Conservation (phyloP, 2,113 vertebrate genomes). For the Cisticola juncidis region DNA sequence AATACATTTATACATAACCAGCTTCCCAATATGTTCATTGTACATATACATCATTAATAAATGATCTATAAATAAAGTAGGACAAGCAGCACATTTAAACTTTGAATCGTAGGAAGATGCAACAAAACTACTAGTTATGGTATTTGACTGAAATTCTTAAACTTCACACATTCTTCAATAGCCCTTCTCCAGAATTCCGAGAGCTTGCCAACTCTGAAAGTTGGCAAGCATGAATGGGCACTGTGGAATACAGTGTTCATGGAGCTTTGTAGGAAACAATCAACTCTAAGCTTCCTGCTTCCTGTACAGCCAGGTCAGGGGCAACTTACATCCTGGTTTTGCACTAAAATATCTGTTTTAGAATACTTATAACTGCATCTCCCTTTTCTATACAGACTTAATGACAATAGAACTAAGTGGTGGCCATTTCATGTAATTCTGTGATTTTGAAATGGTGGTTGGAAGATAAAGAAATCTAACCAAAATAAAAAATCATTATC, state of each 20-base stretch:
- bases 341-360: not conserved
- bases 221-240: not conserved
- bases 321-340: not conserved
- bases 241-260: not conserved
- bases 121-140: not conserved
- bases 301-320: not conserved
- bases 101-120: not conserved
- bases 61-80: not conserved
- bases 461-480: not conserved
- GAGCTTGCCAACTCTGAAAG: not conserved
- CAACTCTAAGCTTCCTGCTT: not conserved
- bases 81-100: not conserved
- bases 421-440: not conserved
- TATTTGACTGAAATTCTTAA: not conserved
- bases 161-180: not conserved
- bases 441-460: not conserved
- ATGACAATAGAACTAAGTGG: not conserved
- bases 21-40: not conserved
- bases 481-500: not conserved
- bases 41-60: not conserved
- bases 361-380: not conserved
- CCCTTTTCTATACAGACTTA: not conserved
- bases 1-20: not conserved
- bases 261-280: not conserved
- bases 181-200: no score